These are phyloP conservation scores for Tipula vernalis DNA, from an alignment of 2,888 invertebrate genomes.

Conservation along the genomic window DNA sequence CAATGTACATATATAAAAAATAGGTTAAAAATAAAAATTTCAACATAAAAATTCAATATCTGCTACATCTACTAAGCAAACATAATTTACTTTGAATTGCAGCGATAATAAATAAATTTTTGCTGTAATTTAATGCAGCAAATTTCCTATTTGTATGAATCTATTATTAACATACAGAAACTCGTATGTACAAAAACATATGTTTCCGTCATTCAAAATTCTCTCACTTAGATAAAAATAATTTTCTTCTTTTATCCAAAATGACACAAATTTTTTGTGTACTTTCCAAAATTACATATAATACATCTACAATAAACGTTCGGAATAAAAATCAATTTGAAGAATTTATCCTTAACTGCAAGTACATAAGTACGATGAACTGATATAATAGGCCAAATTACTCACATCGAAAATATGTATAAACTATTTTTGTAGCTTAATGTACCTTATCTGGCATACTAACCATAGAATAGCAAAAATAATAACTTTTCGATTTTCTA, in stretches of 20 bases:
- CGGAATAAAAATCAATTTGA: not conserved
- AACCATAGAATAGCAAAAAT: not conserved
- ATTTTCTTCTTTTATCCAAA: not conserved
- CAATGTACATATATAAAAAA: not conserved
- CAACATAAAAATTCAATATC: not conserved
- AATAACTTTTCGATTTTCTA: not conserved
- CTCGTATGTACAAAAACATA: not conserved
- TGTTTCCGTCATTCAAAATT: not conserved
- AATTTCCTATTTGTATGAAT: not conserved
- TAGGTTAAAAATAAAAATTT: not conserved
- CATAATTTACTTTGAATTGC: not conserved
- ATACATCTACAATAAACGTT: not conserved
- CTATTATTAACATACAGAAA: not conserved
- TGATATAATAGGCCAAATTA: not conserved
- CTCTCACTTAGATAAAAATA: not conserved
- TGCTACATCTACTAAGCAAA: not conserved
- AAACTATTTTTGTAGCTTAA: not conserved
- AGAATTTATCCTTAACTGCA: not conserved
- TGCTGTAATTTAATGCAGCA: not conserved
- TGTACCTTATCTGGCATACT: not conserved
- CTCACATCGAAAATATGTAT: not conserved
- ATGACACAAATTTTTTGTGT: not conserved
- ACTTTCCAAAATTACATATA: not conserved
- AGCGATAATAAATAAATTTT: not conserved
- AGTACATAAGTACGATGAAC: not conserved